phyloP scores from a whole-genome alignment of 2,113 vertebrate genomes.

The Callipepla squamata region DNA sequence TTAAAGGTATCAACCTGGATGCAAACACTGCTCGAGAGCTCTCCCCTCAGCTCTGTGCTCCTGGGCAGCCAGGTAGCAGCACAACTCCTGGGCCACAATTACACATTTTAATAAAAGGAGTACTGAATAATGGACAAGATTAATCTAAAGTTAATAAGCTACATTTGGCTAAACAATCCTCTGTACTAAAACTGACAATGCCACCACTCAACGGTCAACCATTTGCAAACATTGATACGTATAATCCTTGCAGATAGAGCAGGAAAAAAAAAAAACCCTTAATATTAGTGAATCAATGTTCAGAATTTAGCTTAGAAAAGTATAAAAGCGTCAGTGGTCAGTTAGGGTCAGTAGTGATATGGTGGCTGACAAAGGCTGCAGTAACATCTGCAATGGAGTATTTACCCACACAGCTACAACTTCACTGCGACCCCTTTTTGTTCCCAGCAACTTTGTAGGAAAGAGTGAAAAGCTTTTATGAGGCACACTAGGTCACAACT shows the following conservation, averaged over 20 bases:
- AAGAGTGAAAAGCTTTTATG: background rate
- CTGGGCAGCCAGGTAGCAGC: background rate
- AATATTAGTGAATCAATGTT: fast-evolving
- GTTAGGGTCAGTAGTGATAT: background rate
- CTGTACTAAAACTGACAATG: background rate
- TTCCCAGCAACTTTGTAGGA: too few species aligned
- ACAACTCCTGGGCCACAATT: background rate
- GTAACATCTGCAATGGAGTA: background rate
- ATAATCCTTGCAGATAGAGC: background rate
- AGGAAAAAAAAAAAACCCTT: background rate
- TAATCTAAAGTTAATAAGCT: background rate
- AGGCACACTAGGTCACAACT: background rate
- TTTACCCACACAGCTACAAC: background rate
- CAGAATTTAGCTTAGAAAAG: background rate
- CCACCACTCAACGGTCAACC: background rate
- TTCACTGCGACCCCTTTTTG: background rate
- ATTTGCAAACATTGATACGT: background rate
- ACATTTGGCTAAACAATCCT: background rate
- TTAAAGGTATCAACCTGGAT: background rate
- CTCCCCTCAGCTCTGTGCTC: background rate
- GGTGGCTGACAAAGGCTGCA: background rate
- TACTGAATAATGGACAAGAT: constrained; percentile 13
- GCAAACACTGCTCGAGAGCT: background rate
- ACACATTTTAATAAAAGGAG: background rate
- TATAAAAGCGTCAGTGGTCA: background rate